Conservation (phyloP, 1,140 invertebrate species). For the Dreissena polymorpha region DNA sequence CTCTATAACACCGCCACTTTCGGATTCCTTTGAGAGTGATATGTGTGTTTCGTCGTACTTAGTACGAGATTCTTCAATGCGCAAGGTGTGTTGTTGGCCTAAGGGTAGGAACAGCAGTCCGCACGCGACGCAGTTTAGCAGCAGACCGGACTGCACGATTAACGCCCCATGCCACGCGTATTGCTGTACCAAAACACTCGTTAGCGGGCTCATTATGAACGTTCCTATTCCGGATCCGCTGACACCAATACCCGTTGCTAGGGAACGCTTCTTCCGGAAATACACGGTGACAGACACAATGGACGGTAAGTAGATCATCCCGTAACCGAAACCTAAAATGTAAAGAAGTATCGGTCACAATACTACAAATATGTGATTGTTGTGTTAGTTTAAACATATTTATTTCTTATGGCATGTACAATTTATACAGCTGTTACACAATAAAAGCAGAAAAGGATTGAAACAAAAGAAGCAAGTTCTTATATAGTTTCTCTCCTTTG, state of each 20-base stretch:
- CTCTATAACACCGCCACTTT: too few relatives aligned
- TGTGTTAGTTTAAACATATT: too few relatives aligned
- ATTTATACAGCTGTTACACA: too few relatives aligned
- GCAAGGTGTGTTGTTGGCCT: too few relatives aligned
- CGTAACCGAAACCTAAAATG: constrained; percentile 37
- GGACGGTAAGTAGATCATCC: constrained; percentile 33
- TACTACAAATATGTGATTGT: background rate
- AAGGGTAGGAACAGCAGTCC: constrained; percentile 20
- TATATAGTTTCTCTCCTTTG: too few relatives aligned
- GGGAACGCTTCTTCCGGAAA: constrained; percentile 96
- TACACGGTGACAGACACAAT: constrained; percentile 85
- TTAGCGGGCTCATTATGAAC: constrained; percentile 86
- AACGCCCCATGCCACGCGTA: constrained; percentile 87
- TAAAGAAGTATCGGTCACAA: background rate
- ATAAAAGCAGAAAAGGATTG: too few relatives aligned
- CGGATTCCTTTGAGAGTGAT: too few relatives aligned
- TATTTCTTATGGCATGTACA: too few relatives aligned
- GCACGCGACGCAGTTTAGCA: constrained; percentile 84
- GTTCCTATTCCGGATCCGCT: constrained; percentile 95
- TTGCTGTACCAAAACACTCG: constrained; percentile 82
- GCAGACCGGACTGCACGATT: constrained; percentile 86
- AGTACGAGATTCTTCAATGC: too few relatives aligned
- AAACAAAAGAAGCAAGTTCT: too few relatives aligned
- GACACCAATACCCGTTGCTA: constrained; percentile 98
- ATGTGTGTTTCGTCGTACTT: too few relatives aligned